phyloP scores from a whole-genome alignment of 1,140 invertebrate species.

The Neotoxoptera formosana region DNA sequence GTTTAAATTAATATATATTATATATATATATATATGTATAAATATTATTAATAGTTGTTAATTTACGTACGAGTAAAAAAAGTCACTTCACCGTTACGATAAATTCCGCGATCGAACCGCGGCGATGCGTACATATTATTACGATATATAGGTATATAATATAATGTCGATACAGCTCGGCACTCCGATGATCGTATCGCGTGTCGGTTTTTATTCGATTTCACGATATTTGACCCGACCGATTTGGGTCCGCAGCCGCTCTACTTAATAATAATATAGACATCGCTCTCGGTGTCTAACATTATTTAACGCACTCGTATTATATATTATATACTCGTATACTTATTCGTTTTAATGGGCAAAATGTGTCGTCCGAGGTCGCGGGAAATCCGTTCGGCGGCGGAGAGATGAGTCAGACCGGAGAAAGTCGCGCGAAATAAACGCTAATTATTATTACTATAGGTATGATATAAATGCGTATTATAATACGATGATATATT shows the following conservation, averaged over 20 bases:
- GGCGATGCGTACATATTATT: not conserved
- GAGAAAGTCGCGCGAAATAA: conserved; percentile 22
- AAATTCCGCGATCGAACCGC: not conserved
- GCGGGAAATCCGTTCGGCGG: not conserved
- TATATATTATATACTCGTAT: too few relatives aligned
- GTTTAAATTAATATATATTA: not conserved
- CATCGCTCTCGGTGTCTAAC: not conserved
- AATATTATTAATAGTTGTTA: not conserved
- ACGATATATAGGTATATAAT: not conserved
- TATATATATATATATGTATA: not conserved
- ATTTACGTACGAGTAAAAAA: not conserved
- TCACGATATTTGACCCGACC: not conserved
- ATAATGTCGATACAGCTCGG: too few relatives aligned
- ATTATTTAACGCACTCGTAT: not conserved
- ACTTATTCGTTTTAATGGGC: not conserved
- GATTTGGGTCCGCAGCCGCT: not conserved
- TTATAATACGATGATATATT: not conserved
- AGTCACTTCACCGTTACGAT: not conserved
- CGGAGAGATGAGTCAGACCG: not conserved
- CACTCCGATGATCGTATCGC: not conserved
- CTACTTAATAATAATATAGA: not conserved
- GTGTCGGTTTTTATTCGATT: not conserved
- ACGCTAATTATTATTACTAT: not conserved
- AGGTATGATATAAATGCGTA: not conserved
- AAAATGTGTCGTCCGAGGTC: not conserved